Base-by-base conservation (phyloP, 2,797 vertebrate species). In the Tinamus major region DNA sequence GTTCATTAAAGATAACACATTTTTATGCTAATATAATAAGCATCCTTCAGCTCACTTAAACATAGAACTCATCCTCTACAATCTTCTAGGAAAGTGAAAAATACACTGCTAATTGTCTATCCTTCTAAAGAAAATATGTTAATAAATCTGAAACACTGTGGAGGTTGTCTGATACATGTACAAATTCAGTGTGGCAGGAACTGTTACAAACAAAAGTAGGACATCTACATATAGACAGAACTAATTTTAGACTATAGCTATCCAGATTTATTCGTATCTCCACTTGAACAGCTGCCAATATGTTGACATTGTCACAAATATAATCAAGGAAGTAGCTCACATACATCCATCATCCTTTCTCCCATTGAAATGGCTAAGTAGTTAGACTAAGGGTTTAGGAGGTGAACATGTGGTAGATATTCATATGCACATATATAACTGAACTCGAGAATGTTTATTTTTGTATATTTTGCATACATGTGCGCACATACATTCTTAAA, bases 191-290 rank as follows among this genome's bases (percentile, higher is more conserved):
- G 13, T 41, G 29, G 7, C 49, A 71, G 27, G 14, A 18, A 70
- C 24, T 5, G 44, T 35, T 72, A 68, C 68, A 82, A 79, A 79
- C 42, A 87, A 49, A 24, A 83, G 62, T 62, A 92, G 68, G 64
- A 79, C 48, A 91, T 78, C 35, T 81, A 13, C 3, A 3, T 56
- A 53, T 10, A 92, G 13, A 49, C 12, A 80, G 29, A 89, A 85
- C 68, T 93, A 91, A 94, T 91, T 95, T 95, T 95, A 89, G 51
- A 68, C 15, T 55, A 18, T 29, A 53, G 56, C 55, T 74, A 93
- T 83, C 85, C 89, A 94, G 83, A 86, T 92, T 90, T 91, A 92
- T 49, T 95, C 58, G 51, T 46, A 72, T 91, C 44, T 89, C 46
- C n/a, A 42, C 64, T 87, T 68, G 78, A 80, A 91, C 29, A 79